Evolutionary conservation across 2,888 invertebrate species (phyloP).

Genomic region (Archips xylosteana): DNA sequence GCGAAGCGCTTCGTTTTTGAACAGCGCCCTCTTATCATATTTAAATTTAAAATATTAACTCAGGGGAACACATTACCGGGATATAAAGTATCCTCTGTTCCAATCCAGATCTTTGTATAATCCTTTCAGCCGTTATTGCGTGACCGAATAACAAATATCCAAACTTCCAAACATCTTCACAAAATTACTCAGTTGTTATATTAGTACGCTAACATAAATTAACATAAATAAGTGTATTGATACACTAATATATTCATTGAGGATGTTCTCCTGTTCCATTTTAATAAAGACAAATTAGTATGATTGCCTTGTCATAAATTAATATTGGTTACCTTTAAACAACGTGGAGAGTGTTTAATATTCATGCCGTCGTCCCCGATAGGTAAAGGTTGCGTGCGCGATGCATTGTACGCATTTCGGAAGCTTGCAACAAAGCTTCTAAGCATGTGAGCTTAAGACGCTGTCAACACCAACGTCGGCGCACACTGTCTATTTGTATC

Average conservation of each 20-base stretch:
- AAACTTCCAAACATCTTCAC: no score
- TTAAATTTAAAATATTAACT: no score
- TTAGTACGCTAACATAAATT: neutral
- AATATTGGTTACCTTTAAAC: conserved; percentile 11
- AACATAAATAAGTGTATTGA: neutral
- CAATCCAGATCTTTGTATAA: no score
- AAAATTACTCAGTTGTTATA: no score
- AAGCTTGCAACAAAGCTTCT: neutral
- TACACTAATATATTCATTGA: neutral
- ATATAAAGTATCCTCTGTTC: no score
- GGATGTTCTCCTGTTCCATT: conserved; percentile 9
- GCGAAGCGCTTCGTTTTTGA: no score
- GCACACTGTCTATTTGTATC: no score
- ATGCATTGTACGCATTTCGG: conserved; percentile 4
- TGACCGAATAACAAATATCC: no score
- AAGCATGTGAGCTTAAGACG: neutral
- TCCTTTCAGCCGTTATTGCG: no score
- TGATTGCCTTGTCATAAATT: conserved; percentile 7
- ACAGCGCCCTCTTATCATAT: no score
- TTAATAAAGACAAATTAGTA: conserved; percentile 3
- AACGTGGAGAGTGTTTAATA: conserved; percentile 38
- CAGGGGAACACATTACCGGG: no score
- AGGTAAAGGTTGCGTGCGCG: conserved; percentile 2
- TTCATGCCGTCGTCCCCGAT: conserved; percentile 27
- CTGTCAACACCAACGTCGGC: no score